phyloP scores from a whole-genome alignment of 2,113 vertebrate species.

The Loxodonta africana region DNA sequence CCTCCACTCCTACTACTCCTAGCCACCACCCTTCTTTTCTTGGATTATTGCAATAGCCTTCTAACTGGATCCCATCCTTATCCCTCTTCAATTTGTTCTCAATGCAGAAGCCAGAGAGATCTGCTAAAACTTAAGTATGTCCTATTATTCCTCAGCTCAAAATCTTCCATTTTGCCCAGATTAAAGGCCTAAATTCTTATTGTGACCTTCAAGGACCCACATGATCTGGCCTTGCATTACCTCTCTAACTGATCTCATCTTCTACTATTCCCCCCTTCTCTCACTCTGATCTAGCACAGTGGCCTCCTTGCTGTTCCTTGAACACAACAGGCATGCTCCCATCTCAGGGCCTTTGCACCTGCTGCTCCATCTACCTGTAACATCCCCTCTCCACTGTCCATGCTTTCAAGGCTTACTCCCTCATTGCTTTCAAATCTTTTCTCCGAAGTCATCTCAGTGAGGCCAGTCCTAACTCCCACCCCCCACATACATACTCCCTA shows the following conservation, averaged over 20 bases:
- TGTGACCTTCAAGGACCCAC: background rate
- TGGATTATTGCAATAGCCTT: background rate
- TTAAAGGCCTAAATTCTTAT: background rate
- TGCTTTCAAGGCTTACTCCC: background rate
- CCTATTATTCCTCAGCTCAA: background rate
- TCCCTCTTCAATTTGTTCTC: background rate
- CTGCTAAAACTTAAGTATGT: background rate
- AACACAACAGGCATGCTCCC: too few relatives aligned
- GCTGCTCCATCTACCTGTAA: background rate
- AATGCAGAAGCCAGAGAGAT: background rate
- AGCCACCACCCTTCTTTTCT: background rate
- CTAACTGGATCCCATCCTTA: background rate
- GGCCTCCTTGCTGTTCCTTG: background rate
- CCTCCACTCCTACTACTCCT: background rate
- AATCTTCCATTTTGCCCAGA: background rate
- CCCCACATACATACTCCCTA: background rate
- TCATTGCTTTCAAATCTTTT: conserved; percentile 19
- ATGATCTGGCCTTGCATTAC: background rate
- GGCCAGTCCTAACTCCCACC: background rate
- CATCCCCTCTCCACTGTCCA: too few relatives aligned
- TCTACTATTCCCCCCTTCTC: background rate
- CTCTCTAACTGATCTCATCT: background rate
- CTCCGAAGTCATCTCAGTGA: background rate
- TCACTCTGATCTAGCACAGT: background rate
- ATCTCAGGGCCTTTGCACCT: too few relatives aligned